Evolutionary conservation across 2,888 invertebrate genomes (phyloP), one percentile per base, ranked within the genome.

Genomic region (Ennomos fuscantarius): DNA sequence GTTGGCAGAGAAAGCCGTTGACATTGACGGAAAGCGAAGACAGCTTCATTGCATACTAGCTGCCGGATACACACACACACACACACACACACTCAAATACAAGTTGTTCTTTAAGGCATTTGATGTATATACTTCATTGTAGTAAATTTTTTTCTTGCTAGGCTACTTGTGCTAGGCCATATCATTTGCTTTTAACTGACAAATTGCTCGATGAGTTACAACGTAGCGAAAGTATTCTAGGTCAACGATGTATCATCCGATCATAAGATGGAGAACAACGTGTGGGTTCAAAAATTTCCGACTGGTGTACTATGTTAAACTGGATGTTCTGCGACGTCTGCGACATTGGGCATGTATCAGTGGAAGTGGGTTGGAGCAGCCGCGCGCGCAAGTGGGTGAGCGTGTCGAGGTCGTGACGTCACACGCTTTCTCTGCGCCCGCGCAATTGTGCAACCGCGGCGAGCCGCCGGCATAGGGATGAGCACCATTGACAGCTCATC

Each of bases 351-450:
- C 75, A 54, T 61, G 70, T 46, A 39, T 47, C 72, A 68, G 66
- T 68, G 70, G 79, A 89, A 88, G 87, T 89, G 82, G 89, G 88
- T 85, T 87, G 86, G 76, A 83, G 83, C 81, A 80, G 72, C 73
- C 78, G 74, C 70, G 72, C 74, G 80, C 78, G 85, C 88, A 89
- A 85, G 82, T 91, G 84, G 91, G 92, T 92, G 88, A 92, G 85
- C 90, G 84, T 89, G 92, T 91, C 92, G 92, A 92, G 91, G 91
- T 84, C 91, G 87, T 90, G 89, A 91, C 92, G 91, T 90, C 89
- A 90, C 72, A 57, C 87, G 91, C 90, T 91, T 91, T 91, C 89
- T 89, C 89, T 86, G 89, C 85, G 87, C 84, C 73, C 73, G 82
- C 84, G 82, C 77, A 60, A 81, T 86, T 86, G 89, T 86, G 88